Evolutionary conservation across 2,113 vertebrate species (phyloP).

Genomic region (Leucopsar rothschildi): DNA sequence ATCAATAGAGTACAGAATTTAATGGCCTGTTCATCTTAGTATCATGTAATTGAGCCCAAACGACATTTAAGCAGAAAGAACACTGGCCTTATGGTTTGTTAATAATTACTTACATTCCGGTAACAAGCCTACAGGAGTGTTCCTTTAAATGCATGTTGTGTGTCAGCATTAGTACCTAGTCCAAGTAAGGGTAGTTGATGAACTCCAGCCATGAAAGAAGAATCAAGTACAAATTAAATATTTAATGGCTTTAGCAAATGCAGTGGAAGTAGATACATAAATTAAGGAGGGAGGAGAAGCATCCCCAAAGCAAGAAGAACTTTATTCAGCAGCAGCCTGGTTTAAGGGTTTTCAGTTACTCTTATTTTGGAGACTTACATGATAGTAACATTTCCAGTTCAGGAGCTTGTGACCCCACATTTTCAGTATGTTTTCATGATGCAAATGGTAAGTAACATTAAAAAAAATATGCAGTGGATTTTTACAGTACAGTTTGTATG

Average conservation of each 20-base stretch:
- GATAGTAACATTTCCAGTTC: background rate
- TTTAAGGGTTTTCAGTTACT: background rate
- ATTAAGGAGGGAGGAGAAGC: background rate
- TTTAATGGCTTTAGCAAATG: constrained; percentile 23
- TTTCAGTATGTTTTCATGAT: background rate
- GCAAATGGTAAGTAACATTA: background rate
- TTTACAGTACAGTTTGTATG: background rate
- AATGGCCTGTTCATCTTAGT: constrained; percentile 22
- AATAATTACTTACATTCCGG: constrained; percentile 47
- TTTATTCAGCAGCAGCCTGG: background rate
- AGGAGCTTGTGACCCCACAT: background rate
- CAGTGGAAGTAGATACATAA: background rate
- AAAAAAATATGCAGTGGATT: background rate
- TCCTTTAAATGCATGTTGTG: background rate
- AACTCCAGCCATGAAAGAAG: constrained; percentile 8
- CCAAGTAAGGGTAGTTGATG: background rate
- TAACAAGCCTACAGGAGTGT: background rate
- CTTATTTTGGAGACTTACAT: background rate
- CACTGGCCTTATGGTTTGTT: constrained; percentile 13
- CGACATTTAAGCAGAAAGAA: constrained; percentile 10
- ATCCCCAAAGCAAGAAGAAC: background rate
- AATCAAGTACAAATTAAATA: constrained; percentile 41
- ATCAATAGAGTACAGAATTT: constrained; percentile 3
- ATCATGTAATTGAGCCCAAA: constrained; percentile 43
- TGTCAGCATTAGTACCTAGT: background rate